Evolutionary conservation across 2,113 vertebrate species (phyloP).

Genomic region (Pangasianodon gigas): DNA sequence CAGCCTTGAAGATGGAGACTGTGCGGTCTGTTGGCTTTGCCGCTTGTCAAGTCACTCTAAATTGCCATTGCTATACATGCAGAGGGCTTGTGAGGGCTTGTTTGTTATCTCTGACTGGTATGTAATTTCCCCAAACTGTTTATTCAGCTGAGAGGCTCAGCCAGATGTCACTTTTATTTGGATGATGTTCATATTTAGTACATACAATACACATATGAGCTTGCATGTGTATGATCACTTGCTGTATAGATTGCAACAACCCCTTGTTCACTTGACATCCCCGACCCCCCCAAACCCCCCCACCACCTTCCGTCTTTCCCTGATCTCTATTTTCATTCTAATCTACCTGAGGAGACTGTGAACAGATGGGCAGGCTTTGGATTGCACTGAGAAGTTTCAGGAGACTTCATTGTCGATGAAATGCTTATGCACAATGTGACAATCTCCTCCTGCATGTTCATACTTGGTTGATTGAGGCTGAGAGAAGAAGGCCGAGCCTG

Average conservation of each 20-base stretch:
- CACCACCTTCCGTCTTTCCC: not conserved
- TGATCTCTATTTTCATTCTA: not conserved
- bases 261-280: not conserved
- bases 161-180: constrained; percentile 43
- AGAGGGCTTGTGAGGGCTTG: constrained; percentile 47
- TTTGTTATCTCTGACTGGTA: constrained; percentile 48
- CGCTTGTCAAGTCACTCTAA: constrained; percentile 47
- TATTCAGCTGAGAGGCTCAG: constrained; percentile 43
- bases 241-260: constrained; percentile 1
- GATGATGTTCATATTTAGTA: not conserved
- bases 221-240: constrained; percentile 11
- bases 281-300: not conserved
- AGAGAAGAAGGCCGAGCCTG: constrained; percentile 36
- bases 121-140: constrained; percentile 49
- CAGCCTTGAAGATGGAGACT: constrained; percentile 41
- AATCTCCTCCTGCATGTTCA: constrained; percentile 15
- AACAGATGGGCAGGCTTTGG: not conserved
- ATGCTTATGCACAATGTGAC: constrained; percentile 13
- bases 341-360: constrained; percentile 10
- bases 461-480: constrained; percentile 19
- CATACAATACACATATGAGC: constrained; percentile 18
- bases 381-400: not conserved
- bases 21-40: constrained; percentile 48
- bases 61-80: constrained; percentile 48
- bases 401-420: constrained; percentile 5